Evolutionary conservation across 1,140 invertebrate genomes (phyloP).

Genomic region (Drosophila persimilis): DNA sequence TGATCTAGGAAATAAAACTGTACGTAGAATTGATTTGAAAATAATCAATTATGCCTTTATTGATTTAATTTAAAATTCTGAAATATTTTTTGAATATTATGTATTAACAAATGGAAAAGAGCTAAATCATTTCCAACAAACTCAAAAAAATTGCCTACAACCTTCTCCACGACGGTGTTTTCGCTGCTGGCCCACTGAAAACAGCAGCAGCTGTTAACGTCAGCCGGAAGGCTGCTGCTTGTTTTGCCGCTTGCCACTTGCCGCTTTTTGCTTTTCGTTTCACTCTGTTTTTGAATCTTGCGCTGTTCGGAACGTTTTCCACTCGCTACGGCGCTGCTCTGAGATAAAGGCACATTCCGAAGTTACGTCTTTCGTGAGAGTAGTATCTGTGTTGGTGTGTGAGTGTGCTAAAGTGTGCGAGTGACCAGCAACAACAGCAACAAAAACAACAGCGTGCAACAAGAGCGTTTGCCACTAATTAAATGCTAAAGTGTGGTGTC

Average conservation of each 20-base stretch:
- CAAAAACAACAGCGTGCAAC: constrained; percentile 15
- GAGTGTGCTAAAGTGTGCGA: constrained; percentile 37
- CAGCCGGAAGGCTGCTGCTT: neutral
- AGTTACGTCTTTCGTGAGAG: constrained; percentile 32
- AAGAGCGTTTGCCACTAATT: constrained; percentile 39
- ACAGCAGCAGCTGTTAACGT: constrained; percentile 2
- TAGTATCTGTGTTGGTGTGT: constrained; percentile 19
- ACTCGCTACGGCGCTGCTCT: constrained; percentile 36
- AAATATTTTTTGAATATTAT: no score
- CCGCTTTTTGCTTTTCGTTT: constrained; percentile 3
- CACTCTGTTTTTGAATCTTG: constrained; percentile 63
- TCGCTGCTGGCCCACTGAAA: constrained; percentile 4
- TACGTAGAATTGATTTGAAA: no score
- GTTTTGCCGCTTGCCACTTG: neutral
- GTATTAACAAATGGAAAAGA: no score
- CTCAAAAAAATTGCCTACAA: no score
- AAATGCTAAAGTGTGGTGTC: constrained; percentile 51
- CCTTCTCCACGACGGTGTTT: neutral
- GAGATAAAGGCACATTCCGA: constrained; percentile 15
- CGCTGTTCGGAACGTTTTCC: constrained; percentile 47
- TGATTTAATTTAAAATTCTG: no score
- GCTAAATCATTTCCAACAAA: no score
- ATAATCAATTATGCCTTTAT: no score
- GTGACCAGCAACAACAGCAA: constrained; percentile 14
- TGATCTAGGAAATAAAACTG: no score